phyloP scores from a whole-genome alignment of 2,113 vertebrate genomes.

The Aleadryas rufinucha region DNA sequence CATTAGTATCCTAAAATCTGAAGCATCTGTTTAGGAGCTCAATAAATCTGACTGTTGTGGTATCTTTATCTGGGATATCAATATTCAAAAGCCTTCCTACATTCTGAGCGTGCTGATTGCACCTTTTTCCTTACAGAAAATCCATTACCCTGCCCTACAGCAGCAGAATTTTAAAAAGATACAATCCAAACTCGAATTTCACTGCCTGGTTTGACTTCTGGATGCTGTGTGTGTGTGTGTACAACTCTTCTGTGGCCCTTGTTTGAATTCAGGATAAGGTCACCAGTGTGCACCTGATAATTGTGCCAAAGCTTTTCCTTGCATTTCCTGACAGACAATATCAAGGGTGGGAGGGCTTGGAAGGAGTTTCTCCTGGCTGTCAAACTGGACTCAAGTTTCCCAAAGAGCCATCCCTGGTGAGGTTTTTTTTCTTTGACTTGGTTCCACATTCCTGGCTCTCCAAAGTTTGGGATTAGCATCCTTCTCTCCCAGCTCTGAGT shows the following conservation, averaged over 20 bases:
- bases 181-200: neutral
- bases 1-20: neutral
- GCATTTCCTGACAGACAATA: neutral
- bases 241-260: neutral
- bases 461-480: neutral
- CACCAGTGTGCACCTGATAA: neutral
- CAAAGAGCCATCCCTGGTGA: neutral
- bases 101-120: conserved; percentile 1
- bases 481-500: neutral
- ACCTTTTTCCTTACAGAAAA: conserved; percentile 12
- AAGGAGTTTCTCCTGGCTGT: neutral
- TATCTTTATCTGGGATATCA: neutral
- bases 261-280: neutral
- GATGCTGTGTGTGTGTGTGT: neutral
- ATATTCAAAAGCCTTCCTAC: conserved; percentile 2
- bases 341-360: neutral
- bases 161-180: conserved; percentile 12
- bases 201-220: neutral
- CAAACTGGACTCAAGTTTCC: neutral
- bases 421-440: neutral
- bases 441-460: neutral
- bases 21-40: neutral
- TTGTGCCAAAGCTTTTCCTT: neutral
- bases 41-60: neutral
- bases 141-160: neutral